Conservation (phyloP, 2,113 vertebrate species). For the Procavia capensis region DNA sequence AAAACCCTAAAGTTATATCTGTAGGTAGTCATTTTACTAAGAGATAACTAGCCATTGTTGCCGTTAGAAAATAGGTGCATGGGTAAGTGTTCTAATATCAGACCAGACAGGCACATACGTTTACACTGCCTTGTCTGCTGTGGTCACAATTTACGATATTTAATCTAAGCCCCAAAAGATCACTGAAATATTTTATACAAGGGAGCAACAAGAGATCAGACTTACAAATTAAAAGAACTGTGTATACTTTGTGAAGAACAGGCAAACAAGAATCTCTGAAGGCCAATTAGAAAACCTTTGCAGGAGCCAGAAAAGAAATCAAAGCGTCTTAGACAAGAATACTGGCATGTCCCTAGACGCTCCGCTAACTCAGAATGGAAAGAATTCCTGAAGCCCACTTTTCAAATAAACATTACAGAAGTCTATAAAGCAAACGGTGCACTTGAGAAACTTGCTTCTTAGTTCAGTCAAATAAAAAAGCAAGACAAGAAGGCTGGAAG, state of each 20-base stretch:
- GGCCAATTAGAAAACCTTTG: not conserved
- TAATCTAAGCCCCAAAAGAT: not conserved
- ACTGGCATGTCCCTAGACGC: not conserved
- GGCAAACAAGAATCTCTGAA: not conserved
- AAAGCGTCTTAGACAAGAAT: not conserved
- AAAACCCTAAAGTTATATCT: not conserved
- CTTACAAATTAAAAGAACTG: not conserved
- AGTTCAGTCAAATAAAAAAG: too few species aligned
- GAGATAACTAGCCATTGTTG: not conserved
- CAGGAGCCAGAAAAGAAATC: not conserved
- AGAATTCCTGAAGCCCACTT: too few species aligned
- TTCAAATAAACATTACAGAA: too few species aligned
- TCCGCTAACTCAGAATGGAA: too few species aligned
- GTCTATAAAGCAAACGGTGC: too few species aligned
- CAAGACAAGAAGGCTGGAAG: too few species aligned
- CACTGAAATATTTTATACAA: not conserved
- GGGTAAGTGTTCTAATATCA: not conserved
- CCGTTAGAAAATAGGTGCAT: not conserved
- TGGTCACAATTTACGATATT: not conserved
- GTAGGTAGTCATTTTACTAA: not conserved
- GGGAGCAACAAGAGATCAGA: not conserved
- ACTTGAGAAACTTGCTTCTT: too few species aligned
- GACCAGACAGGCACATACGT: too few species aligned
- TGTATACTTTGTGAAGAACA: not conserved
- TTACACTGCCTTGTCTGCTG: not conserved